phyloP scores from a whole-genome alignment of 2,797 vertebrate species.

The Threskiornis aethiopicus region DNA sequence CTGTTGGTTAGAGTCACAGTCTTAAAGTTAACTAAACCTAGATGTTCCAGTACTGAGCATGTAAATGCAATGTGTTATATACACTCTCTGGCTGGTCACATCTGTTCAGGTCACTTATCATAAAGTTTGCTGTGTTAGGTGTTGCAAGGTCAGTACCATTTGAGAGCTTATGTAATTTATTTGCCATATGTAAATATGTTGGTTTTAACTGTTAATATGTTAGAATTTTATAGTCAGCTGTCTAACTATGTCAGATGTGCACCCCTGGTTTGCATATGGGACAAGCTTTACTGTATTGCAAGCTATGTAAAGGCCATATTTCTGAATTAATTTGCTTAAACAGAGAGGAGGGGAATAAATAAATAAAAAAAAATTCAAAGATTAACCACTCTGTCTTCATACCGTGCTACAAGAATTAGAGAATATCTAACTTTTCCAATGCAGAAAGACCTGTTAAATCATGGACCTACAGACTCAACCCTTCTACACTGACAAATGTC shows the following conservation, averaged over 20 bases:
- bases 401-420: background rate
- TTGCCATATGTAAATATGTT: background rate
- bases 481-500: background rate
- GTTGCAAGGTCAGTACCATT: background rate
- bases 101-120: background rate
- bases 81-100: background rate
- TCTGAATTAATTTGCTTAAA: background rate
- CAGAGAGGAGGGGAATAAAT: background rate
- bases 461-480: background rate
- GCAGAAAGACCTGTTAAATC: background rate
- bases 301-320: background rate
- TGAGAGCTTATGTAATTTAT: constrained; percentile 11
- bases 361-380: background rate
- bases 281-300: background rate
- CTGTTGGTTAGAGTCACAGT: background rate
- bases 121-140: background rate
- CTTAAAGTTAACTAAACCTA: background rate
- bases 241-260: background rate
- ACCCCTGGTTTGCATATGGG: background rate
- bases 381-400: background rate
- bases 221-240: background rate
- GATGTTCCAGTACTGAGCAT: background rate
- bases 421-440: background rate
- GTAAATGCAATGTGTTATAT: background rate
- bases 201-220: background rate